Percentiles rank a stretch among this genome's conserved stretches.
Evolutionary conservation across 2,888 invertebrate genomes (phyloP).

Genomic region (Acrobasis suavella): DNA sequence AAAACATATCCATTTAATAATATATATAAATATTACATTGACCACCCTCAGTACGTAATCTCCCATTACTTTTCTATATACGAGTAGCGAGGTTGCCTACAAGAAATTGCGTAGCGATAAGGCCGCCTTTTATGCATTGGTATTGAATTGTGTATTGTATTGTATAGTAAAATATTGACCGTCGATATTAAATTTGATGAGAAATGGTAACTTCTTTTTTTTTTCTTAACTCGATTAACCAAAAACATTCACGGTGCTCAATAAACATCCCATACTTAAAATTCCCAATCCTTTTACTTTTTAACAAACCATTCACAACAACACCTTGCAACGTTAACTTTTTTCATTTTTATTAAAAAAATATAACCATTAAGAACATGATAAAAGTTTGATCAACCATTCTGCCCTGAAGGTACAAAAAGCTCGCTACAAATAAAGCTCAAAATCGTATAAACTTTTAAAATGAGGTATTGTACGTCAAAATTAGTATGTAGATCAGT

Average conservation of each 20-base stretch:
- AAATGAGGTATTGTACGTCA: conserved; percentile 8
- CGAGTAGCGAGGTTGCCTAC: too few species aligned
- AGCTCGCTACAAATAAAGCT: conserved; percentile 17
- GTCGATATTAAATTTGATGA: too few species aligned
- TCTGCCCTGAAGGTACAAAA: conserved; percentile 1
- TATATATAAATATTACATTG: too few species aligned
- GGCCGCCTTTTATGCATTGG: too few species aligned
- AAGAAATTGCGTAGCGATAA: too few species aligned
- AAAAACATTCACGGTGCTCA: neutral
- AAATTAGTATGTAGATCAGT: conserved; percentile 35
- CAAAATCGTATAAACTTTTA: conserved; percentile 19
- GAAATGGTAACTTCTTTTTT: too few species aligned
- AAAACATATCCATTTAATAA: too few species aligned
- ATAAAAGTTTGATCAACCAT: neutral
- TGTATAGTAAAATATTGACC: too few species aligned
- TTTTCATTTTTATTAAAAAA: conserved; percentile 10
- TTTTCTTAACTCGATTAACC: too few species aligned
- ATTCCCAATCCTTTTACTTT: conserved; percentile 7
- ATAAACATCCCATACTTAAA: neutral
- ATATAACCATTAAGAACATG: neutral
- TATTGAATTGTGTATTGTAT: too few species aligned
- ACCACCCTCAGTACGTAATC: too few species aligned
- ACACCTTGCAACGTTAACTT: neutral
- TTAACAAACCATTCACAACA: conserved; percentile 4
- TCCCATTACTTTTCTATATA: too few species aligned